Evolutionary conservation across 1,140 invertebrate genomes (phyloP).

Genomic region (Drosophila micromelanica): DNA sequence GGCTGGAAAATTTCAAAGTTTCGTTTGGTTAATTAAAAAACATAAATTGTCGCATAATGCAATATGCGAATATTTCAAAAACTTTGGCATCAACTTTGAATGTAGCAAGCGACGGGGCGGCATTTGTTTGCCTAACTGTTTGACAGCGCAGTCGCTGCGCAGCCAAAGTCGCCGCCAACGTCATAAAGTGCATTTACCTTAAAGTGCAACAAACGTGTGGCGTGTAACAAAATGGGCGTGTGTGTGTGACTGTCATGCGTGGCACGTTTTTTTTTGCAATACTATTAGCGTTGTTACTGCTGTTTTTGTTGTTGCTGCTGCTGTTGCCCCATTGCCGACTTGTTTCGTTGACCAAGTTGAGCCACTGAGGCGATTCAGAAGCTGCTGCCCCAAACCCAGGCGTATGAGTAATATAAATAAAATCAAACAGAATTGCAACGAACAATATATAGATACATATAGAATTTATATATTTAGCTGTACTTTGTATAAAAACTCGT

Average conservation of each 20-base stretch:
- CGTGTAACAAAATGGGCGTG: constrained; percentile 34
- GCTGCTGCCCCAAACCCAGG: constrained; percentile 7
- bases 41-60: constrained; percentile 71
- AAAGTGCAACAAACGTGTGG: constrained; percentile 55
- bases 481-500: neutral
- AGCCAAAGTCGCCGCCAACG: constrained; percentile 16
- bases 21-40: constrained; percentile 68
- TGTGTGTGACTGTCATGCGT: constrained; percentile 57
- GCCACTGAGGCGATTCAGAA: constrained; percentile 15
- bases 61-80: constrained; percentile 49
- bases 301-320: constrained; percentile 5
- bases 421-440: neutral
- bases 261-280: constrained; percentile 76
- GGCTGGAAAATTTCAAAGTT: constrained; percentile 60
- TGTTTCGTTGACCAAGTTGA: constrained; percentile 57
- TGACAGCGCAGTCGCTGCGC: constrained; percentile 10
- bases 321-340: constrained; percentile 43
- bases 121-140: constrained; percentile 44
- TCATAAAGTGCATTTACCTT: constrained; percentile 75
- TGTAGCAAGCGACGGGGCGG: neutral
- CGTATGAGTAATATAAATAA: constrained; percentile 64
- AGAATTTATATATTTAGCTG: neutral
- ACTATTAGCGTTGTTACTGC: constrained; percentile 25
- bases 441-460: neutral
- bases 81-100: constrained; percentile 36